phyloP scores from a whole-genome alignment of 2,113 vertebrate species.

The Delphinus delphis region DNA sequence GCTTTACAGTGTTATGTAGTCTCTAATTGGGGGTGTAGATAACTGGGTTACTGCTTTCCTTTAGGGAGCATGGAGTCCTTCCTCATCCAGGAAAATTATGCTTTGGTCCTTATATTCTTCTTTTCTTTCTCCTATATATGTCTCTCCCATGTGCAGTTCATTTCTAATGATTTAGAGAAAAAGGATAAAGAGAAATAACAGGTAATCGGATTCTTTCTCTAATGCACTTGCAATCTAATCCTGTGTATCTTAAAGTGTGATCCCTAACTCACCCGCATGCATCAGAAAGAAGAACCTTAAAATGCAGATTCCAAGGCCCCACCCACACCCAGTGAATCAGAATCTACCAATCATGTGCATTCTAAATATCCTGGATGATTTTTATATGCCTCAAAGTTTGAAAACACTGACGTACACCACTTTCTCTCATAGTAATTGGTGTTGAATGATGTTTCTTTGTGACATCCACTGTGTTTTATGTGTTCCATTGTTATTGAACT shows the following conservation, averaged over 20 bases:
- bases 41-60: not conserved
- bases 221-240: not conserved
- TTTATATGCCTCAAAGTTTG: not conserved
- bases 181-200: not conserved
- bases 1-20: not conserved
- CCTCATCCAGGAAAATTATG: not conserved
- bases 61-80: not conserved
- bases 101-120: not conserved
- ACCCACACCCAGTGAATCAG: not conserved
- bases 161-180: not conserved
- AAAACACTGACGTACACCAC: not conserved
- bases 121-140: not conserved
- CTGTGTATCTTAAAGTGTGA: not conserved
- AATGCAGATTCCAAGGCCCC: not conserved
- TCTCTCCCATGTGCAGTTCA: not conserved
- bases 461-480: not conserved
- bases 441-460: not conserved
- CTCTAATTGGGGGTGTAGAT: not conserved
- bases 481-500: not conserved
- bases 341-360: not conserved
- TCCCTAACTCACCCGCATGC: not conserved
- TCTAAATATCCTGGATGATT: not conserved
- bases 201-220: not conserved
- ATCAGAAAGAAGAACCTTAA: not conserved
- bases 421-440: too few relatives aligned